Evolutionary conservation across 2,797 vertebrate genomes (phyloP).

Genomic region (Danio choprae): DNA sequence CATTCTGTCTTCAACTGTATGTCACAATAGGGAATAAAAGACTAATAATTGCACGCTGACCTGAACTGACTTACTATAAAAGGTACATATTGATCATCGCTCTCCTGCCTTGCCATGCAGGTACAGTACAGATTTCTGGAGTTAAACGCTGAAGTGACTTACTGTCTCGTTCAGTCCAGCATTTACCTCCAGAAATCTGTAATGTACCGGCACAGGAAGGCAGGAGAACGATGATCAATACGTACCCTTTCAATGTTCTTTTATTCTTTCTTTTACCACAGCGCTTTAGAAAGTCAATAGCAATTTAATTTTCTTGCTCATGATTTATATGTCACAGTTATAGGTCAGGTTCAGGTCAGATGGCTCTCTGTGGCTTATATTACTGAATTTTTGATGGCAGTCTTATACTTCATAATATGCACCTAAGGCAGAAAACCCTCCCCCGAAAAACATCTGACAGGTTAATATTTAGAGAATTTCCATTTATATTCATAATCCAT

Average conservation of each 20-base stretch:
- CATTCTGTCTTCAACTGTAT: too few species aligned
- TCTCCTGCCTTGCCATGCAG: background rate
- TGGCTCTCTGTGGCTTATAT: background rate
- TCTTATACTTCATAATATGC: constrained; percentile 14
- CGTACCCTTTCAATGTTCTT: background rate
- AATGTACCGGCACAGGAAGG: background rate
- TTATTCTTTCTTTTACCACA: background rate
- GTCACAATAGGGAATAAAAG: too few species aligned
- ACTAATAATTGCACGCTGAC: too few species aligned
- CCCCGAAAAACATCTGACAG: background rate
- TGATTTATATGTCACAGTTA: constrained; percentile 2
- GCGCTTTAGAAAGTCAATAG: background rate
- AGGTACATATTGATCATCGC: background rate
- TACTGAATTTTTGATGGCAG: background rate
- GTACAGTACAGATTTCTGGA: background rate
- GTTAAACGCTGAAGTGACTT: background rate
- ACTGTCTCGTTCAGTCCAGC: background rate
- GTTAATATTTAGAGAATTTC: constrained; percentile 18
- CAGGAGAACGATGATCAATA: background rate
- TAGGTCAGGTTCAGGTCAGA: constrained; percentile 15
- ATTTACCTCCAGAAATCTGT: background rate
- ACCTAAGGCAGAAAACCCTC: background rate
- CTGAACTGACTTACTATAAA: too few species aligned
- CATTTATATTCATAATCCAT: constrained; percentile 24
- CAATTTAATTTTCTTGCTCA: background rate